Conservation (phyloP, 2,797 vertebrate genomes). For the Coilia nasus region DNA sequence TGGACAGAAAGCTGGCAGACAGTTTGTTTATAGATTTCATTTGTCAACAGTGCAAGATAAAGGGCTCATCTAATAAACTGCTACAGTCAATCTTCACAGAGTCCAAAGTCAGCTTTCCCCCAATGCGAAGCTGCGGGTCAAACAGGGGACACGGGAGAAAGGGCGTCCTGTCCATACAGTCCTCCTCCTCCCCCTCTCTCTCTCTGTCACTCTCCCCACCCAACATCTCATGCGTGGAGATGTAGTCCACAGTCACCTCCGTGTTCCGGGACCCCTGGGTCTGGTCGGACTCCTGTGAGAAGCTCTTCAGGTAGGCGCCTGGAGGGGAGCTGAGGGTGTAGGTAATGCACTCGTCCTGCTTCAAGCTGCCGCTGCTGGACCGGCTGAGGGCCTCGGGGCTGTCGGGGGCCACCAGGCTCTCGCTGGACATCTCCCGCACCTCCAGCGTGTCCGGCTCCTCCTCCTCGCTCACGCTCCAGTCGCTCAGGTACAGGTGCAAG, state of each 20-base stretch:
- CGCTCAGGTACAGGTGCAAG: constrained; percentile 56
- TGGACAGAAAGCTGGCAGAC: background rate
- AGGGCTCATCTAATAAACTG: constrained; percentile 54
- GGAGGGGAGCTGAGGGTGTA: constrained; percentile 45
- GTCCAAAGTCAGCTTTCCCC: constrained; percentile 82
- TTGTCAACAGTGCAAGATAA: background rate
- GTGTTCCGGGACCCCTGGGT: constrained; percentile 65
- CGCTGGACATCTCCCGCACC: constrained; percentile 71
- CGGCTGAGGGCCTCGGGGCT: background rate
- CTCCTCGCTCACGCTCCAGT: constrained; percentile 52
- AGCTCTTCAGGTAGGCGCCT: constrained; percentile 77
- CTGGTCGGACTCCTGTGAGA: constrained; percentile 60
- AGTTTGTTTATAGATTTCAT: background rate
- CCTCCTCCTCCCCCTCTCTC: constrained; percentile 52
- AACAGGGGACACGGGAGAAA: constrained; percentile 67
- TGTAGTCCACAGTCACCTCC: constrained; percentile 60
- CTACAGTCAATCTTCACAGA: constrained; percentile 78
- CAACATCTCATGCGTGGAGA: constrained; percentile 65
- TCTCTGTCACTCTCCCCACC: constrained; percentile 49
- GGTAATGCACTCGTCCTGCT: background rate
- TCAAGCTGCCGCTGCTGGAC: background rate
- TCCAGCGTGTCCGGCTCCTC: constrained; percentile 78
- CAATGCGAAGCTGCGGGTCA: constrained; percentile 41
- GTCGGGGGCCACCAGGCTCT: background rate
- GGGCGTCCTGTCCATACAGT: constrained; percentile 32